Conservation (phyloP, 2,113 vertebrate genomes). For the Engystomops pustulosus region DNA sequence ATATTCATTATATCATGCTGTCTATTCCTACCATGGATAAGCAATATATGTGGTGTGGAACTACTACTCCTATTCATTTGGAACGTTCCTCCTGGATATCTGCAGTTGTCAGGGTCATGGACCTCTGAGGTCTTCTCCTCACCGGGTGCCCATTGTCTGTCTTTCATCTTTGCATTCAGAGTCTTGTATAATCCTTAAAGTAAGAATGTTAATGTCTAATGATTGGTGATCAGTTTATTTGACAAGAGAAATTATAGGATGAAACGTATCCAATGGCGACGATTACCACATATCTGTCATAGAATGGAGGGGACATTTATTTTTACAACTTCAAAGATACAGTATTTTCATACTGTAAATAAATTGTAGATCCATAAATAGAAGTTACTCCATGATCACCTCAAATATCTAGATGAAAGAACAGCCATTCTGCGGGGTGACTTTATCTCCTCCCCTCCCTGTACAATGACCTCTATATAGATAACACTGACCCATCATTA, state of each 20-base stretch:
- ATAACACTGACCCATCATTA: too few relatives aligned
- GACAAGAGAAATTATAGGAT: conserved; percentile 13
- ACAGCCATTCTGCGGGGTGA: too few relatives aligned
- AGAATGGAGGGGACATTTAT: not conserved
- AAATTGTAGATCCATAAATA: too few relatives aligned
- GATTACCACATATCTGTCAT: not conserved
- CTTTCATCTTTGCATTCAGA: conserved; percentile 20
- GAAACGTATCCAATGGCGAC: not conserved
- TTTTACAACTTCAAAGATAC: not conserved
- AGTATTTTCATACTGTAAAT: too few relatives aligned
- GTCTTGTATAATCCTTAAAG: not conserved
- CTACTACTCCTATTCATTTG: not conserved
- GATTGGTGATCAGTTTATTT: conserved; percentile 21
- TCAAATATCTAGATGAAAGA: too few relatives aligned
- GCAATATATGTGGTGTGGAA: not conserved
- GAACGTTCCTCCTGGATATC: not conserved
- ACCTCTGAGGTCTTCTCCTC: not conserved
- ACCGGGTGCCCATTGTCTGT: not conserved
- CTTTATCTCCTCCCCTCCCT: too few relatives aligned
- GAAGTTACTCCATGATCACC: too few relatives aligned
- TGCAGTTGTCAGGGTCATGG: not conserved
- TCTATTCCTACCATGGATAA: not conserved
- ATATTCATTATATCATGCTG: too few relatives aligned
- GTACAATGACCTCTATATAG: too few relatives aligned
- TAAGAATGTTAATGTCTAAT: conserved; percentile 13